Percentiles rank a stretch among this genome's conserved stretches.
Evolutionary conservation across 2,113 vertebrate genomes (phyloP).

Genomic region (Isichthys henryi): DNA sequence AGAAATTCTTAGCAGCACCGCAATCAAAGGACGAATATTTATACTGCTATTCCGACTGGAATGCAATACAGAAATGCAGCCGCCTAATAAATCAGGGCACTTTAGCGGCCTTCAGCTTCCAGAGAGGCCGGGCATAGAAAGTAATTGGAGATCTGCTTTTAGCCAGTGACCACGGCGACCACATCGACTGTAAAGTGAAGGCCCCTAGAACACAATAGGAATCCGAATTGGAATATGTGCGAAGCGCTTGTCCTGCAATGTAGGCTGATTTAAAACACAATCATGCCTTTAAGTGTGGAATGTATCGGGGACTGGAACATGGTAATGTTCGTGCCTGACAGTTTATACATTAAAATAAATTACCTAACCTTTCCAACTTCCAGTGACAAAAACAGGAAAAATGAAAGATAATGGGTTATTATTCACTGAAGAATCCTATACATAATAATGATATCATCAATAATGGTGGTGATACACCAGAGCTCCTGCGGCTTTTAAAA

Average conservation of each 20-base stretch:
- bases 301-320: slow-evolving; percentile 55
- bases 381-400: slow-evolving; percentile 67
- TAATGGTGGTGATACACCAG: slow-evolving; percentile 50
- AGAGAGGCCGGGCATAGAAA: slow-evolving; percentile 10
- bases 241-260: slow-evolving; percentile 53
- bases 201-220: slow-evolving; percentile 45
- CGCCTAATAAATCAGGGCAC: neutral
- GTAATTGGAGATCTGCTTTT: slow-evolving; percentile 22
- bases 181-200: slow-evolving; percentile 22
- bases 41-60: neutral
- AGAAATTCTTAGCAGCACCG: neutral
- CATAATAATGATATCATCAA: slow-evolving; percentile 72
- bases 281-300: slow-evolving; percentile 60
- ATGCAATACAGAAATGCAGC: neutral
- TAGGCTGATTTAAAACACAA: slow-evolving; percentile 62
- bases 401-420: slow-evolving; percentile 69
- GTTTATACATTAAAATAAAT: slow-evolving; percentile 71
- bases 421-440: slow-evolving; percentile 63
- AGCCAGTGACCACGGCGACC: slow-evolving; percentile 20
- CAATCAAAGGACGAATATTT: neutral
- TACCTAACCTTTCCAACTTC: slow-evolving; percentile 70
- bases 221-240: slow-evolving; percentile 50
- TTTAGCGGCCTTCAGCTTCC: neutral
- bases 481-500: slow-evolving; percentile 62
- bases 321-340: slow-evolving; percentile 60